These are phyloP conservation scores for Maccullochella peelii DNA, from an alignment of 2,113 vertebrate genomes.

Conservation along the genomic window DNA sequence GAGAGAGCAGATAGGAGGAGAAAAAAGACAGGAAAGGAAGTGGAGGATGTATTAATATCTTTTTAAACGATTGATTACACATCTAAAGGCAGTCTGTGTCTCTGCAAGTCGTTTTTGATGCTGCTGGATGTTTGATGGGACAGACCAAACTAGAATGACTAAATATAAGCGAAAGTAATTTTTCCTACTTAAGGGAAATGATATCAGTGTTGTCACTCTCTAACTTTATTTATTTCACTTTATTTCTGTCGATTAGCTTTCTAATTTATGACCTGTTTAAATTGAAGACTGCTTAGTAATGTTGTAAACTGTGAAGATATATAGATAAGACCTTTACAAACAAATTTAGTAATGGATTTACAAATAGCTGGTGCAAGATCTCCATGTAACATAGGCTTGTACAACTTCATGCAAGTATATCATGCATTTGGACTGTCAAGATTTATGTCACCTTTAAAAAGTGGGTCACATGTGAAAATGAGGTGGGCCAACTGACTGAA, in stretches of 20 bases:
- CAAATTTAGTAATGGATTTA: background rate
- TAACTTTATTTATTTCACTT: background rate
- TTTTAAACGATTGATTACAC: constrained; percentile 50
- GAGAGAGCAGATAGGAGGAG: constrained; percentile 21
- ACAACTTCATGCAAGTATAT: background rate
- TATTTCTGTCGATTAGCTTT: background rate
- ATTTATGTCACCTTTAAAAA: background rate
- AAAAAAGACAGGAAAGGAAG: constrained; percentile 7
- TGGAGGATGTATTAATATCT: constrained; percentile 24
- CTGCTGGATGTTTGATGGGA: constrained; percentile 18
- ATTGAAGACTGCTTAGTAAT: too few species aligned
- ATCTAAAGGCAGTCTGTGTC: constrained; percentile 39
- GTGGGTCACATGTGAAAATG: background rate
- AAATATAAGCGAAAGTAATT: background rate
- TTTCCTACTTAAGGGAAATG: background rate
- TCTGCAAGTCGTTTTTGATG: constrained; percentile 21
- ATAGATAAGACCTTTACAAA: background rate
- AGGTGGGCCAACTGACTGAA: background rate
- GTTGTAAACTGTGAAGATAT: too few species aligned
- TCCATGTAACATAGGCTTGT: background rate
- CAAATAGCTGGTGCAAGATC: background rate
- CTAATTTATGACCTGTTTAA: too few species aligned
- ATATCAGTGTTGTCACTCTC: background rate
- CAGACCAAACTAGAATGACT: constrained; percentile 9
- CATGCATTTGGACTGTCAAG: background rate